Evolutionary conservation across 2,888 invertebrate genomes (phyloP).

Genomic region (Ceramica pisi): DNA sequence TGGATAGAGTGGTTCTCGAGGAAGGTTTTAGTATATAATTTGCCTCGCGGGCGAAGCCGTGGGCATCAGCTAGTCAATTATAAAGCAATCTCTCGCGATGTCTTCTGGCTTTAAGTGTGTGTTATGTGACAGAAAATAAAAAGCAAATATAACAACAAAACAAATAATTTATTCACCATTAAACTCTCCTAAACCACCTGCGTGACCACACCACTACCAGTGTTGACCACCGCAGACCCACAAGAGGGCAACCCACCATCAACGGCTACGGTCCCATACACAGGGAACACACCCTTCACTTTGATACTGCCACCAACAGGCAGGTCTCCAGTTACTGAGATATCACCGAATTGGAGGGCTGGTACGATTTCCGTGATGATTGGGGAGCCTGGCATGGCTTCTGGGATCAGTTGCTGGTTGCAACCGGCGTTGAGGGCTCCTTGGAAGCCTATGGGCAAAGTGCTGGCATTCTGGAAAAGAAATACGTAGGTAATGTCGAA

Average conservation of each 20-base stretch:
- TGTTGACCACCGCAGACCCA: constrained; percentile 79
- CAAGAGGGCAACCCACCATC: constrained; percentile 80
- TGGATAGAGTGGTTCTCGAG: no score
- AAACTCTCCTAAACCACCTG: constrained; percentile 46
- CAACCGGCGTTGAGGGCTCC: constrained; percentile 27
- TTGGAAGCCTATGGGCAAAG: constrained; percentile 62
- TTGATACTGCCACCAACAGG: constrained; percentile 82
- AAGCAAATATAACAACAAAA: constrained; percentile 17
- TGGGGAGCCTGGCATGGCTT: constrained; percentile 74
- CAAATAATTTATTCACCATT: constrained; percentile 54
- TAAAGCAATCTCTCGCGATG: no score
- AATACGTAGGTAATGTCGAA: not conserved
- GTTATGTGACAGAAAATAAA: no score
- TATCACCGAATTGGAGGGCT: constrained; percentile 80
- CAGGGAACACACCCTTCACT: constrained; percentile 82
- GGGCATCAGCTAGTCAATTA: no score
- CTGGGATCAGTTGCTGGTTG: constrained; percentile 42
- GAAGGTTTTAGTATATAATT: no score
- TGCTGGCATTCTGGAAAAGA: constrained; percentile 63
- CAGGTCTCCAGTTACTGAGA: constrained; percentile 79
- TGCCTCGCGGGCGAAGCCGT: no score
- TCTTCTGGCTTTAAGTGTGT: no score
- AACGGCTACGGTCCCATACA: constrained; percentile 81
- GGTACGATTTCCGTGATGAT: constrained; percentile 81
- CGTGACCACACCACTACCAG: constrained; percentile 68